Conservation (phyloP, 2,113 vertebrate species). For the Muscicapa adusta region DNA sequence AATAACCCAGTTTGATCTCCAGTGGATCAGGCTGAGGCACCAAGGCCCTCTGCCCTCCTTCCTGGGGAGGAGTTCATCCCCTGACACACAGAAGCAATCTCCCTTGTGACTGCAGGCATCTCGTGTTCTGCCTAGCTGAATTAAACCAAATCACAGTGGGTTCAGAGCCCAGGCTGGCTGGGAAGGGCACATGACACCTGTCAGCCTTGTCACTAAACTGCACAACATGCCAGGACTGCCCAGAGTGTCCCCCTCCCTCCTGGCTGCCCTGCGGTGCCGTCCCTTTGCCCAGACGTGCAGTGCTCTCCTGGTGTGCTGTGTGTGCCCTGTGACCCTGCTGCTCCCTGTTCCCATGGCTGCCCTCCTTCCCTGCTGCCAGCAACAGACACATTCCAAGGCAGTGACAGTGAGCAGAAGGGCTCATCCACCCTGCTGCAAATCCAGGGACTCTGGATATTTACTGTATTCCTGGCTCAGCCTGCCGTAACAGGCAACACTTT, state of each 20-base stretch:
- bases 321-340: neutral
- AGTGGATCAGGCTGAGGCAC: neutral
- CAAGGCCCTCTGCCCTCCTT: neutral
- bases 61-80: neutral
- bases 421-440: neutral
- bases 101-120: neutral
- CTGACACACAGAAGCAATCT: neutral
- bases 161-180: neutral
- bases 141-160: neutral
- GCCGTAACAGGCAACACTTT: neutral
- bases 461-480: neutral
- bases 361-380: neutral
- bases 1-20: neutral
- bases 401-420: neutral
- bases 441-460: neutral
- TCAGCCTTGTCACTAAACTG: conserved; percentile 69
- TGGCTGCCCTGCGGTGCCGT: neutral
- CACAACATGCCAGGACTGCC: conserved; percentile 8
- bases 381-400: neutral
- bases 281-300: neutral
- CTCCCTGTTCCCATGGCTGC: neutral
- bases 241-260: neutral
- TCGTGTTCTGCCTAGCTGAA: neutral
- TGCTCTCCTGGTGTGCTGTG: neutral
- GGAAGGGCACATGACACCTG: neutral